phyloP scores from a whole-genome alignment of 1,140 invertebrate species.

The Drosophila guanche region DNA sequence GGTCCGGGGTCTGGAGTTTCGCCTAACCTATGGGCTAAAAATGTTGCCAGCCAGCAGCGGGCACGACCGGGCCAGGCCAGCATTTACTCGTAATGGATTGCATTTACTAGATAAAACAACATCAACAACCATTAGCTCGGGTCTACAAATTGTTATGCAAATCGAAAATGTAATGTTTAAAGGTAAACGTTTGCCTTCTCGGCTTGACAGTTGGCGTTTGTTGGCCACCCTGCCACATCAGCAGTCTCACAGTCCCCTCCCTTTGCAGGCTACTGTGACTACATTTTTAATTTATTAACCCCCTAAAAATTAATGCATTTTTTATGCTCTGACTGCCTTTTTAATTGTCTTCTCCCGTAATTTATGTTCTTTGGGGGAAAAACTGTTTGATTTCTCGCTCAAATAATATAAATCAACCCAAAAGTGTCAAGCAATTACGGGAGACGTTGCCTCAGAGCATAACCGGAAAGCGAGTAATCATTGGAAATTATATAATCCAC shows the following conservation, averaged over 20 bases:
- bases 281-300: constrained; percentile 3
- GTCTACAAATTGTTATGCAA: constrained; percentile 62
- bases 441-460: constrained; percentile 1
- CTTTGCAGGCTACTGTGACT: background rate
- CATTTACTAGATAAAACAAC: constrained; percentile 29
- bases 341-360: too few species aligned
- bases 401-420: constrained; percentile 34
- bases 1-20: background rate
- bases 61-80: constrained; percentile 31
- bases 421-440: constrained; percentile 39
- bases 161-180: constrained; percentile 28
- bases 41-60: constrained; percentile 36
- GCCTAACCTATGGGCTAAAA: constrained; percentile 25
- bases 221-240: background rate
- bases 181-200: constrained; percentile 11
- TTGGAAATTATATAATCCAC: constrained; percentile 42
- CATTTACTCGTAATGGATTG: constrained; percentile 38
- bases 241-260: background rate
- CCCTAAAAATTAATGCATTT: too few species aligned
- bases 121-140: constrained; percentile 11
- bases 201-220: background rate
- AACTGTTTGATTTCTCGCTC: constrained; percentile 14
- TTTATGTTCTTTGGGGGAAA: background rate
- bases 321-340: too few species aligned
- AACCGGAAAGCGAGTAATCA: constrained; percentile 21